A percentile compares a stretch with the other conserved stretches of the same genome.
Evolutionary conservation across 2,888 invertebrate species (phyloP).

Genomic region (Hymenopus coronatus): DNA sequence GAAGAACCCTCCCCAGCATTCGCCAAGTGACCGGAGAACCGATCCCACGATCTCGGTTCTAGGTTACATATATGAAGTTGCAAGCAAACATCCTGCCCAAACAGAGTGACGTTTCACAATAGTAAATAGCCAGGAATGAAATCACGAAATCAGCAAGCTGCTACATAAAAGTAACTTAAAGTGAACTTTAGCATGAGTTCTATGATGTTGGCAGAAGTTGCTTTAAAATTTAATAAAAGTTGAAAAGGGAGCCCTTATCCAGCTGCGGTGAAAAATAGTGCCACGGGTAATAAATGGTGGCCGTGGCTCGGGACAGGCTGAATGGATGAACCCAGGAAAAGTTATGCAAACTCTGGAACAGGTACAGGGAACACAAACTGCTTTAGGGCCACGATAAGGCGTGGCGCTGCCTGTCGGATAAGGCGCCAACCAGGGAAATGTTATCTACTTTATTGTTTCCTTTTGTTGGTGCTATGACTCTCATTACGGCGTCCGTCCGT

Average conservation of each 20-base stretch:
- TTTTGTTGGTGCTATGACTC: background rate
- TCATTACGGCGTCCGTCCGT: background rate
- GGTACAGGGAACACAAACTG: background rate
- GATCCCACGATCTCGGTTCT: too few species aligned
- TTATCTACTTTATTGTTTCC: background rate
- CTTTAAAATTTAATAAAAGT: background rate
- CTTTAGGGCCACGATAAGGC: background rate
- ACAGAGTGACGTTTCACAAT: too few species aligned
- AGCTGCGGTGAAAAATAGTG: background rate
- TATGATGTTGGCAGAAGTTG: background rate
- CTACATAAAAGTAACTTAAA: background rate
- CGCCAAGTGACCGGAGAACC: too few species aligned
- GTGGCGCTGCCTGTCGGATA: background rate
- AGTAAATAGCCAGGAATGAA: too few species aligned
- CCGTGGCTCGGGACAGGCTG: background rate
- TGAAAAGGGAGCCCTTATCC: background rate
- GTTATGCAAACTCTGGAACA: background rate
- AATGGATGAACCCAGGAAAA: slow-evolving; percentile 1
- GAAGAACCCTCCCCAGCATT: too few species aligned
- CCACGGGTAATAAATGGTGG: background rate
- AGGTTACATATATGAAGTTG: too few species aligned
- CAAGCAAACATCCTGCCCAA: too few species aligned
- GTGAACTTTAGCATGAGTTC: background rate
- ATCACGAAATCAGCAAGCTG: too few species aligned
- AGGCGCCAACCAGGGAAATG: background rate